Conservation (phyloP, 1,140 invertebrate genomes). For the Cepaea nemoralis region DNA sequence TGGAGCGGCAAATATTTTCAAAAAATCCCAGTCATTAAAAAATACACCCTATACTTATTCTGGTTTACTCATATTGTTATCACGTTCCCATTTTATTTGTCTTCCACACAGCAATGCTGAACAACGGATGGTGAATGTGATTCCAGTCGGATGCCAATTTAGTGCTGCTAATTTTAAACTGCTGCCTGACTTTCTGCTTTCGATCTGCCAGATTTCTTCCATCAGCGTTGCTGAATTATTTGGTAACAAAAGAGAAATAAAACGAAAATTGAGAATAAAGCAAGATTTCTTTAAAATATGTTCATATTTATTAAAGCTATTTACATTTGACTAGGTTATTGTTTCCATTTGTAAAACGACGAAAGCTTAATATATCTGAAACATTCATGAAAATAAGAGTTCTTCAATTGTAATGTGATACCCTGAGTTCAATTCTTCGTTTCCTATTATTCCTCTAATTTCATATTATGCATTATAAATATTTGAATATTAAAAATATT, state of each 20-base stretch:
- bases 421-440: background rate
- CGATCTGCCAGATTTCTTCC: background rate
- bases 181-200: no score
- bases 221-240: background rate
- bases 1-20: no score
- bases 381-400: background rate
- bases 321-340: no score
- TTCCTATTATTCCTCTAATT: background rate
- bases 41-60: no score
- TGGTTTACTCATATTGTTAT: no score
- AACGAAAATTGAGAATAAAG: no score
- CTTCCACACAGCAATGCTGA: background rate
- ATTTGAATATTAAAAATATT: background rate
- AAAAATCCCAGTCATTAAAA: no score
- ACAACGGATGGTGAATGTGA: constrained; percentile 8
- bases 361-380: no score
- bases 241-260: no score
- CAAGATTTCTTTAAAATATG: no score
- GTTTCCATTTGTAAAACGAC: no score
- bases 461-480: background rate
- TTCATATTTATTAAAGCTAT: no score
- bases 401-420: background rate
- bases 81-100: background rate
- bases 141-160: background rate
- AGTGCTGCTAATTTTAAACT: background rate